Evolutionary conservation across 2,888 invertebrate species (phyloP).

Genomic region (Drosophila anomalata): DNA sequence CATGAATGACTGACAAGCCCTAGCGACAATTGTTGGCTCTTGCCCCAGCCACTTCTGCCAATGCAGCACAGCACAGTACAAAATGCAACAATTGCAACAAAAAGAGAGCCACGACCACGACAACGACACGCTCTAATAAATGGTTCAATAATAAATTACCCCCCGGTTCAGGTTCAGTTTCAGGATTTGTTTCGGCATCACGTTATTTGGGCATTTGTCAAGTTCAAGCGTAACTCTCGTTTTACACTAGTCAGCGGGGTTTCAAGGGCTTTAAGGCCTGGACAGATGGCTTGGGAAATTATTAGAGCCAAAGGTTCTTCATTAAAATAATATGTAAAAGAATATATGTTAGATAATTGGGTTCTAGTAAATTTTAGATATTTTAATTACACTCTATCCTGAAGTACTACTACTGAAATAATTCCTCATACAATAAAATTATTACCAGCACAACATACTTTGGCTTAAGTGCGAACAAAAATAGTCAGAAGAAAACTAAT

Average conservation of each 20-base stretch:
- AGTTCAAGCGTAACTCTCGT: slow-evolving; percentile 70
- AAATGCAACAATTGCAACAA: slow-evolving; percentile 2
- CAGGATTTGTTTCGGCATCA: slow-evolving; percentile 65
- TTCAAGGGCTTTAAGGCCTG: not conserved
- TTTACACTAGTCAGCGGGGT: slow-evolving; percentile 52
- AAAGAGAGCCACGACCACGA: slow-evolving; percentile 37
- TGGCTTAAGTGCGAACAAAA: too few relatives aligned
- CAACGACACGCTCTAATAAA: slow-evolving; percentile 70
- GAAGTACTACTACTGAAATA: too few relatives aligned
- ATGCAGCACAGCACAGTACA: not conserved
- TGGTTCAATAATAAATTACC: slow-evolving; percentile 75
- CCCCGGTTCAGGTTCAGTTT: slow-evolving; percentile 47
- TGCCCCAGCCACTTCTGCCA: slow-evolving; percentile 26
- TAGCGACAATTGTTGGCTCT: slow-evolving; percentile 66
- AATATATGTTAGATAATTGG: too few relatives aligned
- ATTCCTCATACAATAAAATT: too few relatives aligned
- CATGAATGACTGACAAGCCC: slow-evolving; percentile 70
- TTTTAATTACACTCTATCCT: too few relatives aligned
- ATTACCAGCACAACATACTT: too few relatives aligned
- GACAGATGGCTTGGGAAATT: too few relatives aligned
- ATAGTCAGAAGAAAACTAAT: too few relatives aligned
- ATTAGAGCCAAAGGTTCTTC: too few relatives aligned
- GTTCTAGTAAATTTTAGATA: too few relatives aligned
- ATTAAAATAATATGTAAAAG: too few relatives aligned
- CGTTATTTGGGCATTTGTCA: slow-evolving; percentile 78